phyloP scores from a whole-genome alignment of 2,797 vertebrate genomes.

The Mormyrops boulengeri region DNA sequence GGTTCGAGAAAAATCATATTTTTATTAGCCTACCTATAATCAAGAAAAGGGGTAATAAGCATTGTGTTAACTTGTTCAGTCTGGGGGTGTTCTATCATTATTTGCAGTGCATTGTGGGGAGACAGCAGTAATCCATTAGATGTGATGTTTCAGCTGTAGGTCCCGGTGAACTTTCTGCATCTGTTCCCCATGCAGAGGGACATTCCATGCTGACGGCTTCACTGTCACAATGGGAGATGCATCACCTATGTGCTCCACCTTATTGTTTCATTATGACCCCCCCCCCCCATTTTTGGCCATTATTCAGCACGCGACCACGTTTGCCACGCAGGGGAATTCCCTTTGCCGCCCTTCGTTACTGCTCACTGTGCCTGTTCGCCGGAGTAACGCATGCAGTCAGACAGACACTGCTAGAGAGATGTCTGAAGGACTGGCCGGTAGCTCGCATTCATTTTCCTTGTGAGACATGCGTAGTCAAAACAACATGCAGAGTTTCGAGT shows the following conservation, averaged over 20 bases:
- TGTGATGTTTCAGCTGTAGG: conserved; percentile 54
- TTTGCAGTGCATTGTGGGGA: conserved; percentile 68
- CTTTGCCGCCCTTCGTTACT: not conserved
- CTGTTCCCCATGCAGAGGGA: conserved; percentile 67
- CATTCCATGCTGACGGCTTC: conserved; percentile 69
- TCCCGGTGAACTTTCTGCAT: conserved; percentile 44
- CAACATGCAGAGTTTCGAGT: not conserved
- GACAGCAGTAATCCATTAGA: conserved; percentile 78
- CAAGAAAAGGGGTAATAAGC: conserved; percentile 58
- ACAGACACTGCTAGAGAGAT: not conserved
- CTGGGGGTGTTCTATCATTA: conserved; percentile 75
- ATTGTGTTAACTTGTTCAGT: conserved; percentile 75
- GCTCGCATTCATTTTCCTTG: not conserved
- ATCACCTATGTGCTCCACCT: conserved; percentile 56
- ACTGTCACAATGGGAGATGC: conserved; percentile 66
- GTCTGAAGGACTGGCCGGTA: not conserved
- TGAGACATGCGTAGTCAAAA: not conserved
- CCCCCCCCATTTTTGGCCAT: conserved; percentile 45
- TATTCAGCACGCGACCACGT: conserved; percentile 42
- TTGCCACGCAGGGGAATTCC: conserved; percentile 3
- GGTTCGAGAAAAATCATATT: conserved; percentile 65
- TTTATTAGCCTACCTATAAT: conserved; percentile 67
- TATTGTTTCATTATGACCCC: conserved; percentile 63
- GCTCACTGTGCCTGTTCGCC: not conserved
- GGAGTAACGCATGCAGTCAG: not conserved